Conservation (phyloP, 1,140 invertebrate genomes). For the Platorchestia sp. region DNA sequence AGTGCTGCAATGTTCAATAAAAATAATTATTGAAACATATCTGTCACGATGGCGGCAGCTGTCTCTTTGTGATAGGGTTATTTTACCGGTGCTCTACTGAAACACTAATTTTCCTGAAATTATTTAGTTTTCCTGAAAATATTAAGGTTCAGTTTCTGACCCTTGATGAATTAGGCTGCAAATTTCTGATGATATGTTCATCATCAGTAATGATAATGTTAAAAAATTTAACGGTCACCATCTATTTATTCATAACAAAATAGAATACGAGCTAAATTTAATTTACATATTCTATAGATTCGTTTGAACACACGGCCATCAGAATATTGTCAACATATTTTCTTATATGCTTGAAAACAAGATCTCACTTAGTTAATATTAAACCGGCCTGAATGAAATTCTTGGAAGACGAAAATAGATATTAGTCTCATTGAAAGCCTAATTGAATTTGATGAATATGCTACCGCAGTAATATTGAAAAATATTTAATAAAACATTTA, state of each 20-base stretch:
- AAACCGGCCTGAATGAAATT: no score
- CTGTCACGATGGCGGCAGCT: neutral
- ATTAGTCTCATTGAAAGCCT: neutral
- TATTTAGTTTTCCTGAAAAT: no score
- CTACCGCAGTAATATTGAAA: neutral
- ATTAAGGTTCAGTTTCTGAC: no score
- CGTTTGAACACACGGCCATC: neutral
- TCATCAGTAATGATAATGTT: no score
- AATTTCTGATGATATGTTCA: no score
- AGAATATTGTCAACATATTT: neutral
- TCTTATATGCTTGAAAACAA: neutral
- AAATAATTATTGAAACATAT: neutral
- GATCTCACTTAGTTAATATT: no score
- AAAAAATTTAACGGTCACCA: no score
- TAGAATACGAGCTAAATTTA: neutral
- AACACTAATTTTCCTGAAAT: no score
- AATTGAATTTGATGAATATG: neutral
- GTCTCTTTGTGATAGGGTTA: neutral
- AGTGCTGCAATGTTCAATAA: neutral
- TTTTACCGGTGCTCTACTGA: neutral
- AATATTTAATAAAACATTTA: neutral
- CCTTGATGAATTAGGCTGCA: no score
- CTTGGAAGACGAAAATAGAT: neutral
- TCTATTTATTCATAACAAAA: no score
- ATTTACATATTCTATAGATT: neutral